Evolutionary conservation across 2,113 vertebrate genomes (phyloP), one percentile per base, ranked within the genome.

Genomic region (Oxyura jamaicensis): DNA sequence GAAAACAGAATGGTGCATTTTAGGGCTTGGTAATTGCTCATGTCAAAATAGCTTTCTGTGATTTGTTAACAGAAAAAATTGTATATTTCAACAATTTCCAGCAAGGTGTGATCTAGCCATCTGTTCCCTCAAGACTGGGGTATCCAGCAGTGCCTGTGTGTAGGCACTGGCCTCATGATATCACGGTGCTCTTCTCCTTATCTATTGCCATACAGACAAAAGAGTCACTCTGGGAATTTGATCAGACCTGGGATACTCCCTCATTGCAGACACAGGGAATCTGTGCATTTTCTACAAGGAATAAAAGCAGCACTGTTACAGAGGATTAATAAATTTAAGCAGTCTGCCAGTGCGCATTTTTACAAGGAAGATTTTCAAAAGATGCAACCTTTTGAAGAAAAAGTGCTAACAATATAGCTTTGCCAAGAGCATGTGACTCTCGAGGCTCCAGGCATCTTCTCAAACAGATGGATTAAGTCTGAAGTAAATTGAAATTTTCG

Each of bases 81-180:
- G 56, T 3, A 2, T 0, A 7, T 60, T 73, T 55, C 8, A 31
- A 26, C 41, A 14, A 60, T n/a, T 60, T 9, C 39, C 67, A 55
- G 1, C 21, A 4, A 41, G 22, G 31, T 0, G 0, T 8, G 65
- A 62, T n/a, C 31, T 46, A 63, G 22, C 20, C 17, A 10, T 12
- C 41, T 55, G 26, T 4, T 82, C 66, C 60, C 56, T 44, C 59
- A 53, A 48, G 79, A 23, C 42, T 8, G 17, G 39, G 6, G 29
- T 28, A 52, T 12, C 41, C 72, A 74, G 79, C 84, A 75, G 23
- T 15, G 33, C 65, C 11, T 0, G 0, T 7, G 9, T 11, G 18
- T 14, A 25, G 52, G 21, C 72, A 21, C 59, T 21, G 59, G 1
- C n/a, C 41, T 22, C 39, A 3, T 5, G 0, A 8, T 26, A 16